phyloP scores from a whole-genome alignment of 1,140 invertebrate species.

The Argopecten irradians region DNA sequence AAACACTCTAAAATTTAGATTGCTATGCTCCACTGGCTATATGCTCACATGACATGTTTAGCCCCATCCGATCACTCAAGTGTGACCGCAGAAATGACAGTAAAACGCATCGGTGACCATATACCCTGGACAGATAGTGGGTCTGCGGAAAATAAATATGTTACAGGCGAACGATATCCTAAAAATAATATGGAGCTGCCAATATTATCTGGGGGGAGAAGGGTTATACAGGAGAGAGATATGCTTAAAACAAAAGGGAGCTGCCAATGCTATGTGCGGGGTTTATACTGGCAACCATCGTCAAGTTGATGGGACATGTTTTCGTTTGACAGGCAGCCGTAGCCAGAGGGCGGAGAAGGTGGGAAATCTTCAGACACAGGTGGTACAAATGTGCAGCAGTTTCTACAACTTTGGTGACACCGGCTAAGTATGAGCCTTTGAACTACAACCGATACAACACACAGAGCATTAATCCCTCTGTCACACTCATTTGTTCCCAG shows the following conservation, averaged over 20 bases:
- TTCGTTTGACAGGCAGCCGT: background rate
- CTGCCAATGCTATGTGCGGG: background rate
- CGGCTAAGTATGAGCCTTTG: background rate
- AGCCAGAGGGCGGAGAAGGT: background rate
- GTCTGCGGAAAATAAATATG: background rate
- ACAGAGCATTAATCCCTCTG: background rate
- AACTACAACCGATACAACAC: conserved; percentile 2
- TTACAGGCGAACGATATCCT: background rate
- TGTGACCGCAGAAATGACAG: conserved; percentile 2
- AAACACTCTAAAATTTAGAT: conserved; percentile 12
- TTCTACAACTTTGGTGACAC: conserved; percentile 15
- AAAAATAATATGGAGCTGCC: background rate
- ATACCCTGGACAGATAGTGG: background rate
- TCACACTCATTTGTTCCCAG: conserved; percentile 1
- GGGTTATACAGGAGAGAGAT: background rate
- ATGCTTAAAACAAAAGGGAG: background rate
- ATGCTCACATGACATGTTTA: background rate
- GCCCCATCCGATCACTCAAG: background rate
- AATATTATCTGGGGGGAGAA: background rate
- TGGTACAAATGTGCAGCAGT: conserved; percentile 20
- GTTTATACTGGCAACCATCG: background rate
- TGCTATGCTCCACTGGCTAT: background rate
- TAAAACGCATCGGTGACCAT: conserved; percentile 8
- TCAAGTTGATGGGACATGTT: background rate
- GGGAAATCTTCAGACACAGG: conserved; percentile 4